phyloP scores from a whole-genome alignment of 2,113 vertebrate species.

The Zapornia atra region DNA sequence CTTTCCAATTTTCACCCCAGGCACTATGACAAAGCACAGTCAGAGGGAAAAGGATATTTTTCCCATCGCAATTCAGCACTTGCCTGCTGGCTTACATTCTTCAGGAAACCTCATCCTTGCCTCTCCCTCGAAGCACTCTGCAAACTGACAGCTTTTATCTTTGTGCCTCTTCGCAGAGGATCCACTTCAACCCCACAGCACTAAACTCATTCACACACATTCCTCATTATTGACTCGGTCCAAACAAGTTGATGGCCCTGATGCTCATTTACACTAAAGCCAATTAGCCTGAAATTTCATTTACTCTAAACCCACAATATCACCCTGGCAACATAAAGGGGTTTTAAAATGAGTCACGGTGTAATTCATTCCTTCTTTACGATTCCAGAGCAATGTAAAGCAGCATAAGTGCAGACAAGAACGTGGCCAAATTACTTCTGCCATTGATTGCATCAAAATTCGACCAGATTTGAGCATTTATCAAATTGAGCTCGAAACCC shows the following conservation, averaged over 20 bases:
- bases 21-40: not conserved
- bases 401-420: not conserved
- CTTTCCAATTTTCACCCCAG: not conserved
- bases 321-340: not conserved
- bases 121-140: rapidly evolving
- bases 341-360: not conserved
- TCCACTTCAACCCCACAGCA: not conserved
- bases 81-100: not conserved
- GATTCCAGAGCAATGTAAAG: not conserved
- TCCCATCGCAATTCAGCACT: not conserved
- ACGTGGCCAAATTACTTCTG: not conserved
- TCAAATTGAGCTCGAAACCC: not conserved
- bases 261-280: not conserved
- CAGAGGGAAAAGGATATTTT: not conserved
- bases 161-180: not conserved
- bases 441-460: not conserved
- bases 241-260: not conserved
- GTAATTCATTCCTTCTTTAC: not conserved
- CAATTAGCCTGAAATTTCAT: not conserved
- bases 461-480: not conserved
- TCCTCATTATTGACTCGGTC: not conserved
- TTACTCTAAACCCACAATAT: not conserved
- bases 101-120: not conserved
- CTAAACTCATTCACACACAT: rapidly evolving
- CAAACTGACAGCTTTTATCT: not conserved